Evolutionary conservation across 2,113 vertebrate genomes (phyloP), one percentile per base, ranked within the genome.

Genomic region (Chaetorhynchus papuensis): DNA sequence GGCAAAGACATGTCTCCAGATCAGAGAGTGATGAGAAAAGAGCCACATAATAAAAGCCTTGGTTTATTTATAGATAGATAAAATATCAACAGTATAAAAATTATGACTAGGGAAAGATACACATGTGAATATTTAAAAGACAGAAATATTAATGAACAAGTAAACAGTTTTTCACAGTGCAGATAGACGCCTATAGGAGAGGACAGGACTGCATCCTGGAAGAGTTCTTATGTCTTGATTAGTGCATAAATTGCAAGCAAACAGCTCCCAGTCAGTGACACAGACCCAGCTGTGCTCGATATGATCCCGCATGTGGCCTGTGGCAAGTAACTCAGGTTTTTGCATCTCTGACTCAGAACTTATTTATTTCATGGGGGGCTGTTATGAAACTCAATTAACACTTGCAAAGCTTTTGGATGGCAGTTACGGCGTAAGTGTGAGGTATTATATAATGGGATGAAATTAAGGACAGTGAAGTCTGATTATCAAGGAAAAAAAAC

Each of bases 371-470:
- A 53, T 66, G 49, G 72, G 44, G 52, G 39, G 52, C 23, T 87
- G 60, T 84, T 96, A 94, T 57, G 83, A 97, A 96, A 93, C 86
- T 84, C 80, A 89, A 88, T 96, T 93, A 95, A 90, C 76, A 96
- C 85, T 96, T 89, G 76, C 44, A 92, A 88, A 93, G 65, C 60
- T 90, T 95, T 89, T 92, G 92, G n/a, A 96, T 69, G 37, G 61
- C 41, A 78, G n/a, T 83, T 84, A 56, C 31, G 9, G 71, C 37
- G 0, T 74, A 83, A 96, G 85, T 78, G 71, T 68, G 68, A 96
- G 77, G 54, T 68, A 83, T 97, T 97, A 97, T 96, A 96, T 97
- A 97, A 97, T 77, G 90, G 75, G 94, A 97, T 91, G 92, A 96
- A 97, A 97, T 91, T 83, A 96, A 96, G 95, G 95, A 74, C 96